Percentiles rank a stretch among this genome's conserved stretches.
These are phyloP conservation scores for Enteromius fasciolatus DNA, from an alignment of 2,797 vertebrate genomes.

Conservation along the genomic window DNA sequence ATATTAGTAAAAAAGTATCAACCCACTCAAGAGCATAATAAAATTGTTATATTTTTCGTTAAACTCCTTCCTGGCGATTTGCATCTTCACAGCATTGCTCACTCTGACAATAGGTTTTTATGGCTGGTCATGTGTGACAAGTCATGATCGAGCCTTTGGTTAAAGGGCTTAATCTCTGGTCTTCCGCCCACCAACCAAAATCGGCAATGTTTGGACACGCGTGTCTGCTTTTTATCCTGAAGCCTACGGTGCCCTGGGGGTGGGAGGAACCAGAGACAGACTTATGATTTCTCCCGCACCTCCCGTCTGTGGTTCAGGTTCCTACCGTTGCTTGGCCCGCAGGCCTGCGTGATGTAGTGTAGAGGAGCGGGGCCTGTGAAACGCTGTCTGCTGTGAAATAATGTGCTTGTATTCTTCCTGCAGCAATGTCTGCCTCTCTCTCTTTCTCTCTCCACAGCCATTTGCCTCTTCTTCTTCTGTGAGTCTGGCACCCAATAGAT, in stretches of 20 bases:
- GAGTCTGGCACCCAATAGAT: conserved; percentile 33
- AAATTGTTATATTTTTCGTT: background rate
- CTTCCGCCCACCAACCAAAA: conserved; percentile 14
- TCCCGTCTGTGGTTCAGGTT: conserved; percentile 16
- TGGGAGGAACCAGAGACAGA: conserved; percentile 40
- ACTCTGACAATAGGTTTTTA: background rate
- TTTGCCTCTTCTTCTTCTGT: conserved; percentile 51
- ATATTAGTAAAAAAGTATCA: background rate
- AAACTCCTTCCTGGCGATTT: background rate
- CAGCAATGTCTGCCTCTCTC: conserved; percentile 48
- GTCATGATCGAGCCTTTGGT: conserved; percentile 31
- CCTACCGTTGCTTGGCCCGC: conserved; percentile 15
- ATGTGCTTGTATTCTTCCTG: conserved; percentile 53
- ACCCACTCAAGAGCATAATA: background rate
- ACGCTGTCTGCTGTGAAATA: conserved; percentile 50
- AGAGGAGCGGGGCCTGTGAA: conserved; percentile 34
- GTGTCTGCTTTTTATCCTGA: conserved; percentile 16
- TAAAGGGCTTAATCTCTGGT: conserved; percentile 17
- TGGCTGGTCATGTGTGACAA: conserved; percentile 5
- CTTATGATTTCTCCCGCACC: conserved; percentile 37
- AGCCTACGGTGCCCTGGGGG: conserved; percentile 19
- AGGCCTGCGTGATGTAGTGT: conserved; percentile 40
- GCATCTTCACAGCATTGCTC: background rate
- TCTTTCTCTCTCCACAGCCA: conserved; percentile 52
- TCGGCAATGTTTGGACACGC: conserved; percentile 37